Conservation (phyloP, 2,797 vertebrate genomes). For the Rhabdophis nuchalis region DNA sequence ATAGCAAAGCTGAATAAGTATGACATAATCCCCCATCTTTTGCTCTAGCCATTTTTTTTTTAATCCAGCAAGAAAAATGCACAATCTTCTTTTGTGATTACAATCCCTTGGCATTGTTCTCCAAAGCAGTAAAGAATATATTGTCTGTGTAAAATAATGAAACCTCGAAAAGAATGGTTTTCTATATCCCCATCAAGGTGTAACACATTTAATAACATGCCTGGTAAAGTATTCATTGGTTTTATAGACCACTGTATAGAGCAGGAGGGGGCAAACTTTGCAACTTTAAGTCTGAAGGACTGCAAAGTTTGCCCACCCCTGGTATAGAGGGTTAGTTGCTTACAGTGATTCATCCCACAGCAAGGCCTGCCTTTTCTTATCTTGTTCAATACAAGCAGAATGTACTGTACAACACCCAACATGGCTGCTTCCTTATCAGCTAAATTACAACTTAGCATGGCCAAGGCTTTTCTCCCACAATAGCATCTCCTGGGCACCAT, state of each 20-base stretch:
- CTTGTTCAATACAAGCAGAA: not conserved
- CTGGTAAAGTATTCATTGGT: not conserved
- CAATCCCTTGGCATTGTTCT: not conserved
- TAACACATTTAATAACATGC: not conserved
- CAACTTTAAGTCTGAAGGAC: too few relatives aligned
- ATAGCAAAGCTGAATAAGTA: not conserved
- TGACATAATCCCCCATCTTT: not conserved
- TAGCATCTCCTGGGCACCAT: not conserved
- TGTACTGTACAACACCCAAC: not conserved
- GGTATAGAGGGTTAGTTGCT: not conserved
- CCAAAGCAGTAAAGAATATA: not conserved
- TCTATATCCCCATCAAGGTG: not conserved
- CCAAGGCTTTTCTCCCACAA: not conserved
- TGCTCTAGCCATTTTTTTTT: not conserved
- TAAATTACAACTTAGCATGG: not conserved
- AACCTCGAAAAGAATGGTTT: not conserved
- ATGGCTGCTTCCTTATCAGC: not conserved
- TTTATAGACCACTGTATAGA: not conserved
- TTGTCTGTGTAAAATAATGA: not conserved
- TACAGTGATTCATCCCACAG: not conserved
- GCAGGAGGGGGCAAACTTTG: too few relatives aligned
- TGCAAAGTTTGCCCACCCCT: too few relatives aligned
- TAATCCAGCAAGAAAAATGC: not conserved
- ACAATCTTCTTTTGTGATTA: not conserved
- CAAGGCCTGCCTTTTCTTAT: not conserved